Evolutionary conservation across 2,113 vertebrate species (phyloP).

Genomic region (Nannobrachium achirus): DNA sequence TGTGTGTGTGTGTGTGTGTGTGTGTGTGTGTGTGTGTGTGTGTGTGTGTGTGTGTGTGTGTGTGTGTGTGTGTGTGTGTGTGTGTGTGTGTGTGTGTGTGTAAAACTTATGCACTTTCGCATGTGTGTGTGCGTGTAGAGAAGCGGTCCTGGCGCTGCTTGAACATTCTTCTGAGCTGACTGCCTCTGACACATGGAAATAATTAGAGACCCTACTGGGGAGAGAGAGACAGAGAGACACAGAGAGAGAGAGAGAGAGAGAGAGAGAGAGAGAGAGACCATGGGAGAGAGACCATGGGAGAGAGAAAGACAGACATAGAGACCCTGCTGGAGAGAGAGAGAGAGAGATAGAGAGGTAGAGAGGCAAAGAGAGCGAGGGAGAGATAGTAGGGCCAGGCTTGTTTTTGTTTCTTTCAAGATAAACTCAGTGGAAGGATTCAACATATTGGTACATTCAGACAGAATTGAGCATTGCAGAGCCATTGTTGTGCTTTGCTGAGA

Average conservation of each 20-base stretch:
- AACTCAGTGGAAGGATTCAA: background rate
- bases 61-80: conserved; percentile 5
- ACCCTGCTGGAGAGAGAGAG: background rate
- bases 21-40: background rate
- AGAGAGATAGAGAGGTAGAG: background rate
- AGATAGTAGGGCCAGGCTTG: too few species aligned
- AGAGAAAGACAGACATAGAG: background rate
- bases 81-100: background rate
- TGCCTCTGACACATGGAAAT: conserved; percentile 77
- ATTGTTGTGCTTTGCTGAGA: background rate
- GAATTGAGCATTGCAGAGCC: background rate
- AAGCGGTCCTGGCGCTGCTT: conserved; percentile 45
- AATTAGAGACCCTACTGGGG: conserved; percentile 69
- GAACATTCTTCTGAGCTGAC: conserved; percentile 66
- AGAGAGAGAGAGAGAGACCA: conserved; percentile 16
- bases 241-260: conserved; percentile 26
- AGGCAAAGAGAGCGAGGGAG: background rate
- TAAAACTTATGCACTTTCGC: too few species aligned
- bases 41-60: conserved; percentile 2
- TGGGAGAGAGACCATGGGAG: background rate
- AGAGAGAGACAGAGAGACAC: conserved; percentile 21
- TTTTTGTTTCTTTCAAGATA: conserved; percentile 5
- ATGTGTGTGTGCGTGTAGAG: background rate
- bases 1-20: conserved; percentile 12
- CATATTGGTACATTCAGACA: background rate